Evolutionary conservation across 2,888 invertebrate genomes (phyloP).

Genomic region (Rhagonycha lutea): DNA sequence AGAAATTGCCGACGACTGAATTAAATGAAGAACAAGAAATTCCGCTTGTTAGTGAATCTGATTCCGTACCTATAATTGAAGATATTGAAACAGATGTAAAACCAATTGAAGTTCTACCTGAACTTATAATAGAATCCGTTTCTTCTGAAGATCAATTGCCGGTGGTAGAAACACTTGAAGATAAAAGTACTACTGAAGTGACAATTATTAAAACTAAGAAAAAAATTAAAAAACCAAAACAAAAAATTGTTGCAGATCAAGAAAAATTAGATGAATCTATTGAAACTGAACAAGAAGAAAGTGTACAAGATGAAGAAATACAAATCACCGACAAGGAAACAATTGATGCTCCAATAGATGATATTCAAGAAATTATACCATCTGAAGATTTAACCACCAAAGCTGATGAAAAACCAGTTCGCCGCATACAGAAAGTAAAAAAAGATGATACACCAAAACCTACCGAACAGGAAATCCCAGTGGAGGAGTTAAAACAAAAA

Average conservation of each 20-base stretch:
- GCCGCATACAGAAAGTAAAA: not conserved
- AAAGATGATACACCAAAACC: not conserved
- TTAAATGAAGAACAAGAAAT: constrained; percentile 36
- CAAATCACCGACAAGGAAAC: not conserved
- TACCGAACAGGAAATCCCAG: constrained; percentile 3
- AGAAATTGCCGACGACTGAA: constrained; percentile 49
- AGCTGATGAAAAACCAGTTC: not conserved
- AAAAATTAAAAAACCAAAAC: not conserved
- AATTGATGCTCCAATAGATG: not conserved
- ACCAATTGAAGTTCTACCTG: constrained; percentile 26
- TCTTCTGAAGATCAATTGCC: not conserved
- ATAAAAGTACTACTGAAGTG: not conserved
- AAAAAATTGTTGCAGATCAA: not conserved
- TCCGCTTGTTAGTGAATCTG: not conserved
- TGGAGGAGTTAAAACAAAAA: constrained; percentile 43
- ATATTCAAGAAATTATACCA: not conserved
- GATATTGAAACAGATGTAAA: constrained; percentile 53
- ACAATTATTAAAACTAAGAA: not conserved
- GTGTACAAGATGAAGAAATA: not conserved
- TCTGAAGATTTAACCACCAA: not conserved
- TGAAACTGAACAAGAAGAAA: not conserved
- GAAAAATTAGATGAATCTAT: not conserved
- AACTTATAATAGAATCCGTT: not conserved
- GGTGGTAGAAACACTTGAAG: constrained; percentile 27
- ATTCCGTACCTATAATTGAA: constrained; percentile 30